phyloP scores from a whole-genome alignment of 1,140 invertebrate genomes.

The Delia radicum region DNA sequence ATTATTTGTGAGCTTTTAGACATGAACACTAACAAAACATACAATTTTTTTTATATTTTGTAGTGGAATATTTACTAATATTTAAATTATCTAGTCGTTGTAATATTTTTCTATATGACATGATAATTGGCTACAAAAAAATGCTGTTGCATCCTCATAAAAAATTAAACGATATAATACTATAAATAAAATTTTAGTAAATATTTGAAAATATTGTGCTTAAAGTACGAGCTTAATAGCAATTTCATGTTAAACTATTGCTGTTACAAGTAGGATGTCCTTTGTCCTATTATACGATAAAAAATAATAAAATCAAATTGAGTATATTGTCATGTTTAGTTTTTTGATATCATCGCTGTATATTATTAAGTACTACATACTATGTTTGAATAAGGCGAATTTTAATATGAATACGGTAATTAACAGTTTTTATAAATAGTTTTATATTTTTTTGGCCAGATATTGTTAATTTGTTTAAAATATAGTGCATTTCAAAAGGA shows the following conservation, averaged over 20 bases:
- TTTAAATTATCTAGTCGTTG: not conserved
- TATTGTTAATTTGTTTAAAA: no score
- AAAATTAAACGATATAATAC: no score
- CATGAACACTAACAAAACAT: no score
- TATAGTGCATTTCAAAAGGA: no score
- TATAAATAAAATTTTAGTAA: not conserved
- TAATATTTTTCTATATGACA: not conserved
- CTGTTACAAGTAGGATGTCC: not conserved
- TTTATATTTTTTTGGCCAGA: no score
- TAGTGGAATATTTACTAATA: no score
- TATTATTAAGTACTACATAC: not conserved
- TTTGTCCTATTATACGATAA: not conserved
- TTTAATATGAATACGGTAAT: not conserved
- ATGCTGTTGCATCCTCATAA: not conserved
- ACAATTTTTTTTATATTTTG: no score
- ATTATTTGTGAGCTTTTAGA: not conserved
- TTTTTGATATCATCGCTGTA: not conserved
- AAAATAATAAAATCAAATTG: not conserved
- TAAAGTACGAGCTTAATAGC: not conserved
- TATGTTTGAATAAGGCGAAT: not conserved
- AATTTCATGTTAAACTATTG: not conserved
- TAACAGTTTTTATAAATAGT: not conserved
- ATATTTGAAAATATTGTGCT: not conserved
- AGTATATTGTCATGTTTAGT: not conserved
- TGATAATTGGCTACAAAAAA: not conserved